Evolutionary conservation across 2,888 invertebrate species (phyloP), one percentile per base, ranked within the genome.

Genomic region (Pristionchus mayeri): DNA sequence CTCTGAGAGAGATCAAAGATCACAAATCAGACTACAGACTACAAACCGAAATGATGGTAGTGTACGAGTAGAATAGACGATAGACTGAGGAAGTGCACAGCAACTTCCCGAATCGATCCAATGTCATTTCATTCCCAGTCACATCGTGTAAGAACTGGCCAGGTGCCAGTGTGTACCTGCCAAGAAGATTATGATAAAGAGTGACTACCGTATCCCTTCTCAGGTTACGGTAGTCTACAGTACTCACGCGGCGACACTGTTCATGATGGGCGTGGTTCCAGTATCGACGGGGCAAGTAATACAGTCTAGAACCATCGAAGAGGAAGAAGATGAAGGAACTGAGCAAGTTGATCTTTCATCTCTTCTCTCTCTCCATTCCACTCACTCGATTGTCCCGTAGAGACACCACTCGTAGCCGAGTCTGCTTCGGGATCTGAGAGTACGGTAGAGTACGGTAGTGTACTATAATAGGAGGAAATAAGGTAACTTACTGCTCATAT

Each of bases 61-160:
- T 71, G 84, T 84, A 84, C 44, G 71, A 67, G 44, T 84, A 84
- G 84, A 84, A 84, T 9, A 84, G 50, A 16, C 84, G 84, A 75
- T 71, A 54, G 40, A 84, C 84, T 13, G 71, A 84, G 0, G 84
- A 84, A 27, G 50, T 37, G 52, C 60, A 50, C 27, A 84, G 34
- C 16, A 71, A n/a, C 21, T 75, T 71, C 11, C 60, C 84, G 37
- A 50, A 84, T 48, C 67, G 48, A 67, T 48, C 30, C n/a, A 82
- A n/a, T 24, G 44, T 50, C 82, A 82, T 82, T 21, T 82, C 82
- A 50, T 63, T 48, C 27, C 52, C 52, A 48, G 48, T 50, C 16
- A 82, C 34, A 37, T 67, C 63, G 40, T 63, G 67, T 4, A 60
- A 67, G 40, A 67, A 82, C 21, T 67, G 63, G 21, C 82, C 82